Evolutionary conservation across 2,113 vertebrate species (phyloP), one percentile per base, ranked within the genome.

Genomic region (Gasterosteus aculeatus): DNA sequence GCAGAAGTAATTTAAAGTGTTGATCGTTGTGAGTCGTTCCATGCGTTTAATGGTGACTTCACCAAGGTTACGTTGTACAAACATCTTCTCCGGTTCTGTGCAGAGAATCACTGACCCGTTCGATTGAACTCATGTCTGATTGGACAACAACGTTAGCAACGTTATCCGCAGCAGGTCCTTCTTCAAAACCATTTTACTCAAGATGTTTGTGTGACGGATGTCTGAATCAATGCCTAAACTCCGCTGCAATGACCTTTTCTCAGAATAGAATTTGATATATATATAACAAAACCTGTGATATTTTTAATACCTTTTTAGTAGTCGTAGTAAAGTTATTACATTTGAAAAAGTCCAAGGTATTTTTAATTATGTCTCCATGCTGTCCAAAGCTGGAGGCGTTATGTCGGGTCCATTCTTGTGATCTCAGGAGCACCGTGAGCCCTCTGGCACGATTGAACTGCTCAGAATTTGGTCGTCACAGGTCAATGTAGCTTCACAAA

Each of bases 141-240:
- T 65, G 68, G 22, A 49, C 10, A 51, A 9, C 4, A 29, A 15
- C 14, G 10, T 72, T 51, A 31, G 67, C 19, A 5, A 35, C 26
- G 4, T 19, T 44, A 10, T 51, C 74, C 57, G n/a, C 49, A 69
- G 2, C 16, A 53, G 70, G 26, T 39, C 3, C 5, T 73, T 49
- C 22, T 78, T 47, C 14, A 16, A 62, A 62, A 63, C 26, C 16
- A 19, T 46, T 75, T 53, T 12, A 70, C 15, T 69, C 9, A 7
- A 63, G 35, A 47, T 51, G 2, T 51, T 69, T 16, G 15, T 73
- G 58, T 62, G 51, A 63, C 15, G 60, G 51, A 56, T 68, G 56
- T 72, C 53, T 75, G 54, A 80, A 69, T 83, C 67, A 73, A 33
- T 72, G 47, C 68, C 75, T 42, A 15, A 75, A 16, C 26, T 59